Evolutionary conservation across 2,113 vertebrate species (phyloP), one percentile per base, ranked within the genome.

Genomic region (Oxyura jamaicensis): DNA sequence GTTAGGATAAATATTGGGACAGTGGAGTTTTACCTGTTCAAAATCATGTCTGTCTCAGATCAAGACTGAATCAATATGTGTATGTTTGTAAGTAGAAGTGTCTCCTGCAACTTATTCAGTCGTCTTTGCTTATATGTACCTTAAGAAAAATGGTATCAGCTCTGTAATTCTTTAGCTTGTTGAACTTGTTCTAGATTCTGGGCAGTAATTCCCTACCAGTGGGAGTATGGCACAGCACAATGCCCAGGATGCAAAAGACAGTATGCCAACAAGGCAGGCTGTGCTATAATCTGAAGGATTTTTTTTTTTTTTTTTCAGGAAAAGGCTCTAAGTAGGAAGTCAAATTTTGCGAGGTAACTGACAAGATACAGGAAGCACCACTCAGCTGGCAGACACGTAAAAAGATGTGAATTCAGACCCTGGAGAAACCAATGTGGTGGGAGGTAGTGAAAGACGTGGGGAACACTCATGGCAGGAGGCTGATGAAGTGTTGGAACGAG

Each of bases 401-500:
- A 41, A 60, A 65, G 17, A 52, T 42, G 36, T 86, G 41, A 74
- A 69, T 39, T 46, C 31, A 42, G 21, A 15, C 23, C 11, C 11
- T 10, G 36, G 31, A 42, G 23, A 89, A 46, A 50, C 5, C 15
- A 5, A 3, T n/a, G 26, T 4, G 9, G 33, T 7, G 29, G 29
- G 46, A 79, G 35, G 22, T 42, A 29, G 16, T 76, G 59, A 80
- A 80, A 62, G 26, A 25, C 52, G 41, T 26, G 50, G 23, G 10
- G 19, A 79, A 42, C 12, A 9, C 5, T 76, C 19, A 5, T 8
- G 14, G 6, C 10, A 36, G 22, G 16, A 85, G 16, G 25, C 31
- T 0, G 0, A 60, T 50, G 25, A 59, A 60, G 22, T 0, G 0
- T 25, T 85, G 55, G 23, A 55, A 88, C 23, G 28, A 29, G 23